Percentiles rank a stretch among this genome's conserved stretches.
These are phyloP conservation scores for Cassiopea xamachana DNA, from an alignment of 30 jellyfish, hydroid and myxozoan genomes.

Conservation along the genomic window DNA sequence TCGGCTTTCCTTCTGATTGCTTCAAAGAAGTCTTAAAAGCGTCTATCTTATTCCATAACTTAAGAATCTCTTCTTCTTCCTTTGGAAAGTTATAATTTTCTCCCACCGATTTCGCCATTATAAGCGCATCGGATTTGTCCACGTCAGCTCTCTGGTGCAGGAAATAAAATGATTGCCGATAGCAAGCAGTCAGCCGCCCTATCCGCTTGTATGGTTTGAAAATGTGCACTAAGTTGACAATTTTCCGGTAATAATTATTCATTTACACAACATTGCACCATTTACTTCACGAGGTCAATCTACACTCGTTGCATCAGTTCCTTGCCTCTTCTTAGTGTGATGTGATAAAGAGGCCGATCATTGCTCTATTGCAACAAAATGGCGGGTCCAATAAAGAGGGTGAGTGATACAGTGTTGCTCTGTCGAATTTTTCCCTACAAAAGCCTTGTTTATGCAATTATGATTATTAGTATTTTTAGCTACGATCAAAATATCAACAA, in stretches of 20 bases:
- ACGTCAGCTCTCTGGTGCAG: slow-evolving; percentile 2
- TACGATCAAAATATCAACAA: too few relatives aligned
- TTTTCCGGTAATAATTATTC: background rate
- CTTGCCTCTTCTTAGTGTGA: background rate
- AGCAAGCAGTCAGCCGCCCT: background rate
- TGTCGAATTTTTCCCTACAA: too few relatives aligned
- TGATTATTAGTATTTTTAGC: too few relatives aligned
- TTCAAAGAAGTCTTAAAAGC: slow-evolving; percentile 91
- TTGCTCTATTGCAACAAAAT: slow-evolving; percentile 19
- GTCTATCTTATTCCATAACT: slow-evolving; percentile 89
- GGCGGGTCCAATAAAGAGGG: slow-evolving; percentile 84
- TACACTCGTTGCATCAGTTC: slow-evolving; percentile 42
- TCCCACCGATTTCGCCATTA: slow-evolving; percentile 85
- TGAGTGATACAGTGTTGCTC: slow-evolving; percentile 9
- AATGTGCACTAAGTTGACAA: background rate
- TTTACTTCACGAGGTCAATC: slow-evolving; percentile 31
- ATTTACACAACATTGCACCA: slow-evolving; percentile 30
- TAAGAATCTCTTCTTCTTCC: slow-evolving; percentile 90
- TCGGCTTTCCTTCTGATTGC: slow-evolving; percentile 90
- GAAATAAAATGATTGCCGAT: background rate
- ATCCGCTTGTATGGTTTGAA: background rate
- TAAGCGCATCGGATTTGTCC: slow-evolving; percentile 19
- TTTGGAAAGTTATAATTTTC: slow-evolving; percentile 90
- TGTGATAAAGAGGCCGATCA: background rate
- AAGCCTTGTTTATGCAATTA: too few relatives aligned